phyloP scores from a whole-genome alignment of 1,140 invertebrate genomes.

The Centruroides vittatus region DNA sequence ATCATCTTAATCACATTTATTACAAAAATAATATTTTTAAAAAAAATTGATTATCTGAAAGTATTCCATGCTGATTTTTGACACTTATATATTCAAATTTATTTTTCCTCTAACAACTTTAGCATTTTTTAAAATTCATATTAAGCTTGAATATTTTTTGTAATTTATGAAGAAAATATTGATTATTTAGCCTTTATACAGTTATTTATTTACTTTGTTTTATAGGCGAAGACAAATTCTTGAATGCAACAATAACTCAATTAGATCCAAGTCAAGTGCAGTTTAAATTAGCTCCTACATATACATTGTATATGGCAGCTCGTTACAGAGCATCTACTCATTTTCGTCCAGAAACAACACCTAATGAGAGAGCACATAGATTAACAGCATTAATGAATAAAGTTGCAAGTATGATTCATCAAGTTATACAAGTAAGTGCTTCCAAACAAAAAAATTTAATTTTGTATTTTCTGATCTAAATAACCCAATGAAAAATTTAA shows the following conservation, averaged over 20 bases:
- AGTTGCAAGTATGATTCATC: slow-evolving; percentile 71
- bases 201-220: no score
- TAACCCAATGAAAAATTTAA: not conserved
- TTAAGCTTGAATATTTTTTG: no score
- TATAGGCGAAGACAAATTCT: slow-evolving; percentile 65
- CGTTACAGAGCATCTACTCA: slow-evolving; percentile 80
- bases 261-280: slow-evolving; percentile 48
- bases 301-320: slow-evolving; percentile 84
- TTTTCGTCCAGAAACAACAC: slow-evolving; percentile 77
- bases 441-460: not conserved
- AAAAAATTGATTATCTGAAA: no score
- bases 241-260: slow-evolving; percentile 69
- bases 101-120: no score
- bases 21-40: no score
- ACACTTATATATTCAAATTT: no score
- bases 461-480: not conserved
- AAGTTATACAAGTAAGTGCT: slow-evolving; percentile 47
- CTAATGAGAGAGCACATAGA: slow-evolving; percentile 76
- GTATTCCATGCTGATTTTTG: no score
- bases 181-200: no score
- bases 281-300: slow-evolving; percentile 72
- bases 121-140: no score
- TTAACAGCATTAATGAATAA: slow-evolving; percentile 76
- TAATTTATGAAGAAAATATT: no score
- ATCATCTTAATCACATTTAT: no score